Conservation (phyloP, 2,113 vertebrate species). For the Ceuthmochares aereus region DNA sequence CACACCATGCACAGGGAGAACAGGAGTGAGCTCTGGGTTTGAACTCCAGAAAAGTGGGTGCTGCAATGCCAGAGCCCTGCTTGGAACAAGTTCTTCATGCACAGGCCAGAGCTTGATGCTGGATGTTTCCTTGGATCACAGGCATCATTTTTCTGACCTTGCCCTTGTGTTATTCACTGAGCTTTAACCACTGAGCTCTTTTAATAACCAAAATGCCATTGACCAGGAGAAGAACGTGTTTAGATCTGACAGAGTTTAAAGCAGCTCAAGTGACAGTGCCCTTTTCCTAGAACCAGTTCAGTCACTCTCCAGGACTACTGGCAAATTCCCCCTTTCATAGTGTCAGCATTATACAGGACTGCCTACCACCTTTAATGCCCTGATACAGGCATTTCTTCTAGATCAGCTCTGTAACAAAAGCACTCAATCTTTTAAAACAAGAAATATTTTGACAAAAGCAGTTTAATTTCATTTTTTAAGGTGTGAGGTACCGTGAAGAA, state of each 20-base stretch:
- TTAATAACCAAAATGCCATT: neutral
- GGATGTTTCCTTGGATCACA: neutral
- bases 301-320: neutral
- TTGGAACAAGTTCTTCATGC: neutral
- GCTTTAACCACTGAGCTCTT: neutral
- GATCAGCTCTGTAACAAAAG: neutral
- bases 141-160: neutral
- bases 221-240: neutral
- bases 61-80: neutral
- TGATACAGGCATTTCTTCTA: neutral
- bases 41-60: neutral
- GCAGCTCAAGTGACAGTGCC: conserved; percentile 22
- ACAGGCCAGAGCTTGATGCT: neutral
- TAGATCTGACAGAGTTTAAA: neutral
- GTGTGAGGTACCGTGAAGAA: neutral
- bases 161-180: neutral
- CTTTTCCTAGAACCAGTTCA: neutral
- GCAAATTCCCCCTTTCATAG: neutral
- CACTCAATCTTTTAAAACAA: neutral
- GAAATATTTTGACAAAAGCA: neutral
- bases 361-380: neutral
- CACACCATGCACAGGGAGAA: too few relatives aligned
- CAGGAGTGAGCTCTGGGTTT: neutral
- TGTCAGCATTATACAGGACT: neutral
- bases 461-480: neutral